A percentile compares a stretch with the other conserved stretches of the same genome.
These are phyloP conservation scores for Conops quadrifasciatus DNA, from an alignment of 2,888 invertebrate genomes.

Conservation along the genomic window DNA sequence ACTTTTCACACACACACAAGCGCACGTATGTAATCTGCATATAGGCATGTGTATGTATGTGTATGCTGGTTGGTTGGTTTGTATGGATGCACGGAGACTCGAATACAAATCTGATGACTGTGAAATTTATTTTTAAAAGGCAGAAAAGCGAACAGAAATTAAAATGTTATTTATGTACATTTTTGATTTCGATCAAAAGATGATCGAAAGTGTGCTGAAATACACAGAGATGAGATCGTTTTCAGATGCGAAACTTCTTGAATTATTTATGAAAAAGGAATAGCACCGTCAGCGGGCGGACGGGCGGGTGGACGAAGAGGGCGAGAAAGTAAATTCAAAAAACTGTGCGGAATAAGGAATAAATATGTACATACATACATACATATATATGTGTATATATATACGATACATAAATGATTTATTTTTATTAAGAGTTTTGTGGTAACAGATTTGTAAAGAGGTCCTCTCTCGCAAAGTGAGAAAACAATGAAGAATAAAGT, in stretches of 20 bases:
- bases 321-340: too few relatives aligned
- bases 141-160: background rate
- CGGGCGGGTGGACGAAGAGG: too few relatives aligned
- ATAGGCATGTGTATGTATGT: background rate
- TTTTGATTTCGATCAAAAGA: constrained; percentile 14
- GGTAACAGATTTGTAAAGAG: too few relatives aligned
- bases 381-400: too few relatives aligned
- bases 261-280: constrained; percentile 26
- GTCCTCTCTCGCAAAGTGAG: too few relatives aligned
- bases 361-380: too few relatives aligned
- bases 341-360: too few relatives aligned
- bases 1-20: constrained; percentile 8
- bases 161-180: constrained; percentile 32
- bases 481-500: too few relatives aligned
- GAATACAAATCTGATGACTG: constrained; percentile 10
- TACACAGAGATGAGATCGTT: constrained; percentile 1
- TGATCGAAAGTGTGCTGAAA: constrained; percentile 25
- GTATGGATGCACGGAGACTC: background rate
- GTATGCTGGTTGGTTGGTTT: background rate
- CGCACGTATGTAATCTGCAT: constrained; percentile 5
- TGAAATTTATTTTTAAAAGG: constrained; percentile 4
- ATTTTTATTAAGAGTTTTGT: too few relatives aligned
- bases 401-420: too few relatives aligned
- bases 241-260: background rate
- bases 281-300: too few relatives aligned